Base-by-base conservation (phyloP, 2,113 vertebrate species). In the Cisticola juncidis region DNA sequence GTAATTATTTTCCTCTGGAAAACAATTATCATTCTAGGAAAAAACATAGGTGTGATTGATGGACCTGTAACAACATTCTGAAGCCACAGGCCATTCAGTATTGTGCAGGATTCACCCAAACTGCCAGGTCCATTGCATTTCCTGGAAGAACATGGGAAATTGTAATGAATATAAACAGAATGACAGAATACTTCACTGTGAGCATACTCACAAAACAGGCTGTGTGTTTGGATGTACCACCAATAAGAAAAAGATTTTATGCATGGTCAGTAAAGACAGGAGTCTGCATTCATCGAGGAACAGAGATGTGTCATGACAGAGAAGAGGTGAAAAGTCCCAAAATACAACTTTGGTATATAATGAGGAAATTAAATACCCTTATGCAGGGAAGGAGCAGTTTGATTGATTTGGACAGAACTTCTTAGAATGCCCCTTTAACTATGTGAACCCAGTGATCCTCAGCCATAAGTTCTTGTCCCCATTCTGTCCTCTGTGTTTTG, bases 31-130 rank as follows among this genome's bases (percentile, higher is more conserved):
- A 4, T 6, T 33, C 45, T 53, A 70, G 12, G 64, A 54, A 54
- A 12, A 51, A 19, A 1, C 0, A 1, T 17, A 22, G 31, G 23
- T 42, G 28, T 54, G 21, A 51, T 64, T 78, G n/a, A 54, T 56
- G 35, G 64, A 78, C 11, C 22, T 74, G 14, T 58, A 88, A 53
- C 5, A 70, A 73, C 14, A 20, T 45, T 81, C 33, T 53, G n/a
- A 61, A 58, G 22, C 19, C 40, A 31, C 0, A 50, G 25, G 7
- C 12, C 7, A 40, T 42, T 61, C 36, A 29, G 10, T 40, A 22
- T 38, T 33, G 35, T 50, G 7, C 35, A 77, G 33, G 11, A 69
- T 66, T 33, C 50, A 50, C 45, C 38, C 66, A 86, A 71, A 57
- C 8, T 16, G 36, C 31, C 19, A 31, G 11, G 14, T 66, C 25